Evolutionary conservation across 1,140 invertebrate genomes (phyloP).

Genomic region (Microplitis demolitor): DNA sequence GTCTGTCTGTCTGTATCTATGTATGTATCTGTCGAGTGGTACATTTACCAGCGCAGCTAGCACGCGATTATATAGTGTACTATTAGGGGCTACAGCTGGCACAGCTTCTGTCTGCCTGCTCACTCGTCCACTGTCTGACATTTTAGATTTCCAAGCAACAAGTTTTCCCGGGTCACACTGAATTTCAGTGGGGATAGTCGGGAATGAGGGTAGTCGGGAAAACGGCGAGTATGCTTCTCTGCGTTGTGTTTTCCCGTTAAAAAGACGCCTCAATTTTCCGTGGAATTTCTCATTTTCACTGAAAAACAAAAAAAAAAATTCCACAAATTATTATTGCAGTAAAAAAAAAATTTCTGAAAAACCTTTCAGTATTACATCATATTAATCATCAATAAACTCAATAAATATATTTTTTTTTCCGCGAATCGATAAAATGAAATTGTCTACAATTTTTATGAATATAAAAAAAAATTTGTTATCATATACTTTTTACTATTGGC

Average conservation of each 20-base stretch:
- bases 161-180: slow-evolving; percentile 39
- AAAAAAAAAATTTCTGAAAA: too few relatives aligned
- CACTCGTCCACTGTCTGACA: slow-evolving; percentile 7
- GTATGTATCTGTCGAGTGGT: not conserved
- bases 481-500: too few relatives aligned
- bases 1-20: not conserved
- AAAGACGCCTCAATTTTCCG: slow-evolving; percentile 46
- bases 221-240: slow-evolving; percentile 30
- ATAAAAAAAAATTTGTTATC: too few relatives aligned
- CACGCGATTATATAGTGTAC: not conserved
- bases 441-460: too few relatives aligned
- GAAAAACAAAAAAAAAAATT: slow-evolving; percentile 24
- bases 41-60: slow-evolving; percentile 2
- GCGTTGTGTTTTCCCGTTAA: slow-evolving; percentile 40
- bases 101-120: slow-evolving; percentile 41
- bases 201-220: not conserved
- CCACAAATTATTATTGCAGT: too few relatives aligned
- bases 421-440: too few relatives aligned
- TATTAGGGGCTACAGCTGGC: slow-evolving; percentile 35
- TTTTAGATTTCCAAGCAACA: slow-evolving; percentile 33
- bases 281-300: slow-evolving; percentile 42
- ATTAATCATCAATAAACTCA: too few relatives aligned
- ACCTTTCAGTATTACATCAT: too few relatives aligned
- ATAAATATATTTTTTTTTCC: too few relatives aligned
- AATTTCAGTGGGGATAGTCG: too few relatives aligned